Evolutionary conservation across 2,888 invertebrate species (phyloP), one percentile per base, ranked within the genome.

Genomic region (Helicoverpa assulta): DNA sequence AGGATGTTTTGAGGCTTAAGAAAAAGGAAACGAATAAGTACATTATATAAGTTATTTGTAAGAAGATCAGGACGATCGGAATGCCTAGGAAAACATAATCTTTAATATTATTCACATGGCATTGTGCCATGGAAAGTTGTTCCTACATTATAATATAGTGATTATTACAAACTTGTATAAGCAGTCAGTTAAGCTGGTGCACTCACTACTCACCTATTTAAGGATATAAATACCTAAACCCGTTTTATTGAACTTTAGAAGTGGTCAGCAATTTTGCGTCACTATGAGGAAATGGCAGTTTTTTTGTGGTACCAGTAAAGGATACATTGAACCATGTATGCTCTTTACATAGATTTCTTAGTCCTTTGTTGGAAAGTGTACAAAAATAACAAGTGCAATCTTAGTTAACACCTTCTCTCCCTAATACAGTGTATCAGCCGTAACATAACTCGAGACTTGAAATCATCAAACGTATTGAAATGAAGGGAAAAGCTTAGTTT

Each of bases 191-290:
- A 37, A 14, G 10, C 21, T 29, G 18, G 58, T 29, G 57, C 43
- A 61, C 59, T 56, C 68, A 55, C 55, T 21, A 60, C 47, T 47
- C n/a, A 47, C 55, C 69, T 37, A 43, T 61, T 54, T 43, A 69
- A 51, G 50, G 76, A 69, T 33, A 73, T 61, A 29, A 47, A 29
- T 63, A 70, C 37, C 52, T 59, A 53, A 66, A 69, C 66, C 29
- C 26, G 75, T 79, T 76, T 43, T 76, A 77, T 54, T 68, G 77
- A 70, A 75, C 81, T 76, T 76, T 76, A 66, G 57, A 62, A 33
- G 14, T 43, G 53, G n/a, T 43, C 18, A 37, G 60, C 55, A 54
- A 57, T 59, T 64, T 52, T 18, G n/a, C 52, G 18, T 26, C 26
- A 26, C 16, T 54, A 61, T 53, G 18, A 78, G 64, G 79, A 73